Conservation (phyloP, 2,797 vertebrate species). For the Echiichthys vipera region DNA sequence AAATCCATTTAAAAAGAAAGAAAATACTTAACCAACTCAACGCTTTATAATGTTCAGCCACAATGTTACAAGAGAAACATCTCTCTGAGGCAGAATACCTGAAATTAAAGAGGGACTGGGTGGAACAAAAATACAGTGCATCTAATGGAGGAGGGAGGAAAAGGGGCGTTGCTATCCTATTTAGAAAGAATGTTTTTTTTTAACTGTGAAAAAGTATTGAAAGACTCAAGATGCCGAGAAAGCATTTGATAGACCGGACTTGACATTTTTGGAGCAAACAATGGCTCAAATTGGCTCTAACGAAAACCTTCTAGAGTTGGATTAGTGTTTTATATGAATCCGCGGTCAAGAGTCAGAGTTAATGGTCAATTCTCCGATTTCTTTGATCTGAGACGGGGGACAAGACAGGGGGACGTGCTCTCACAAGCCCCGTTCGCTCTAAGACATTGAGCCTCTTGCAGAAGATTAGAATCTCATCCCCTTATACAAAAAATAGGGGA, state of each 20-base stretch:
- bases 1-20: background rate
- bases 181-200: too few relatives aligned
- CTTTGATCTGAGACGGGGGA: background rate
- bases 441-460: background rate
- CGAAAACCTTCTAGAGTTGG: conserved; percentile 12
- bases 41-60: too few relatives aligned
- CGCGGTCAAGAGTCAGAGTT: background rate
- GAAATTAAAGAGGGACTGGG: too few relatives aligned
- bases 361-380: too few relatives aligned
- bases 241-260: background rate
- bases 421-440: background rate
- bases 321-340: conserved; percentile 20
- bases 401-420: background rate
- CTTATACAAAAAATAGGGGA: conserved; percentile 4
- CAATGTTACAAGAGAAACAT: too few relatives aligned
- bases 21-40: background rate
- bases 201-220: too few relatives aligned
- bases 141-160: too few relatives aligned
- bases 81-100: too few relatives aligned
- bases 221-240: conserved; percentile 2
- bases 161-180: too few relatives aligned
- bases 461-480: background rate
- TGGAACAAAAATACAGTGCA: too few relatives aligned
- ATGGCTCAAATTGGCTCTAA: conserved; percentile 3
- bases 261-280: conserved; percentile 15